Evolutionary conservation across 1,140 invertebrate species (phyloP).

Genomic region (Bombus superbus): DNA sequence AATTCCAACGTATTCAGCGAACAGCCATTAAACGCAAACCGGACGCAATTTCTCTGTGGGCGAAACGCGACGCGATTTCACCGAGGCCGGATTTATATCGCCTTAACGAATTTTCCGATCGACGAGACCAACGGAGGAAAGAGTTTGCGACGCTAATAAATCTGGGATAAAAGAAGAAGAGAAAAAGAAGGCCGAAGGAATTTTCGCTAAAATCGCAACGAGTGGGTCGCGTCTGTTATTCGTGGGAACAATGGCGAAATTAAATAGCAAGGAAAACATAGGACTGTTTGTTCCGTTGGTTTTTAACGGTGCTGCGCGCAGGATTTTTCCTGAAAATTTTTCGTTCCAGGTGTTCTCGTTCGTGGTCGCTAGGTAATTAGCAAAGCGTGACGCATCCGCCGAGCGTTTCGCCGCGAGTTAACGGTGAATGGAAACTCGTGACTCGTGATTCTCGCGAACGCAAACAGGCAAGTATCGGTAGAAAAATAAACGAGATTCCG

Average conservation of each 20-base stretch:
- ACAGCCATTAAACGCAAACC: background rate
- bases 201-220: no score
- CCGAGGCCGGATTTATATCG: background rate
- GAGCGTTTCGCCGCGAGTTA: conserved; percentile 35
- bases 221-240: no score
- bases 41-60: background rate
- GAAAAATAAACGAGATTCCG: background rate
- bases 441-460: conserved; percentile 15
- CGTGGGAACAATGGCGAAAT: background rate
- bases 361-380: conserved; percentile 35
- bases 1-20: no score
- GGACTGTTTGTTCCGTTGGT: no score
- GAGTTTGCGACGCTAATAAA: background rate
- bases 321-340: background rate
- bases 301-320: no score
- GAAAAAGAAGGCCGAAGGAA: background rate
- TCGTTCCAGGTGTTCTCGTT: background rate
- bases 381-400: conserved; percentile 48
- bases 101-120: background rate
- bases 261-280: no score
- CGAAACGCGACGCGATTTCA: background rate
- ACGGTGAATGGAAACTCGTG: conserved; percentile 45
- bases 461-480: conserved; percentile 37
- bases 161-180: background rate
- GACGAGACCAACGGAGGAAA: background rate